Conservation (phyloP, 2,888 invertebrate genomes). For the Nymphalis c-album region DNA sequence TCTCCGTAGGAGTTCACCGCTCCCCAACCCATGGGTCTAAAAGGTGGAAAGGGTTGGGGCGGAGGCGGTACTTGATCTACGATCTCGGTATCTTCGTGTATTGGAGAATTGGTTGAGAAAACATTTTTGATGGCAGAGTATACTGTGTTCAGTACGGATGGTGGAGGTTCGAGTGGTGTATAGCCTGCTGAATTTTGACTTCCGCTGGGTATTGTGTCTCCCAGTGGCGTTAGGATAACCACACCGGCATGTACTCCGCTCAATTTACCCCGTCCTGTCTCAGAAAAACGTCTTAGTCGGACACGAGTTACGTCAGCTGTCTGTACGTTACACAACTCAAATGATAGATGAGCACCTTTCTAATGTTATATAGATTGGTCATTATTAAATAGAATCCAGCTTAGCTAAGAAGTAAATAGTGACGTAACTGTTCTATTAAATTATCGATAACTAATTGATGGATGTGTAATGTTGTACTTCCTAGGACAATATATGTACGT, state of each 20-base stretch:
- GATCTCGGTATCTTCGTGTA: constrained; percentile 32
- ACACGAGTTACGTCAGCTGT: constrained; percentile 39
- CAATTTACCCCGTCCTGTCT: constrained; percentile 76
- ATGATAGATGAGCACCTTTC: constrained; percentile 28
- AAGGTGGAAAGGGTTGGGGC: constrained; percentile 56
- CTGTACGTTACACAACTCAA: constrained; percentile 50
- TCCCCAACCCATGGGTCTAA: constrained; percentile 68
- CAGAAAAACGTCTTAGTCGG: constrained; percentile 60
- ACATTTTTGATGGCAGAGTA: constrained; percentile 71
- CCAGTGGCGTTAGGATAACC: constrained; percentile 72
- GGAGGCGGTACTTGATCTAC: constrained; percentile 64
- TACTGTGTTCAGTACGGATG: constrained; percentile 66
- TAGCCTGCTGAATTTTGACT: constrained; percentile 55
- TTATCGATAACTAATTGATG: not conserved
- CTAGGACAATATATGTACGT: too few relatives aligned
- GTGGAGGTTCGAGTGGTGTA: constrained; percentile 67
- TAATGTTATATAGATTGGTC: constrained; percentile 25
- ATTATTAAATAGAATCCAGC: not conserved
- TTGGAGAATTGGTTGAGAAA: constrained; percentile 51
- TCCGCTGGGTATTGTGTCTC: constrained; percentile 54
- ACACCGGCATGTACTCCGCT: constrained; percentile 74
- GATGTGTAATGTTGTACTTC: not conserved
- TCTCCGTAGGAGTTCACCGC: constrained; percentile 73
- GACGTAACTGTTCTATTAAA: constrained; percentile 2
- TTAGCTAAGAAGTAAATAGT: not conserved